Conservation (phyloP, 2,113 vertebrate species). For the Spea multiplicata region DNA sequence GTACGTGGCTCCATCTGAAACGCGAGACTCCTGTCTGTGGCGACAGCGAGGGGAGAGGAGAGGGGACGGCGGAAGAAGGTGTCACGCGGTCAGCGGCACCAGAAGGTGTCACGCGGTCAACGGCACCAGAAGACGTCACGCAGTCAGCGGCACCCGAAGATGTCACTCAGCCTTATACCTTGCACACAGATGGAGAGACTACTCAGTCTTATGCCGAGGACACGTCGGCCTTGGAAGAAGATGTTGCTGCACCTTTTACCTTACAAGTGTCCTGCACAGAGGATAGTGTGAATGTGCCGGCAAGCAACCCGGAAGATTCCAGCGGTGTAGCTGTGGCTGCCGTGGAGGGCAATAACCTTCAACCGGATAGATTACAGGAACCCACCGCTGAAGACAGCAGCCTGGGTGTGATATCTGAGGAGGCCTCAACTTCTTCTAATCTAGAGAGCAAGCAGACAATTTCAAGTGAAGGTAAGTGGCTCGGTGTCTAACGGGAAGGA, state of each 20-base stretch:
- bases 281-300: background rate
- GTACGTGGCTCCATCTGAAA: constrained; percentile 1
- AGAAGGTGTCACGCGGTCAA: too few relatives aligned
- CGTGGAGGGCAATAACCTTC: background rate
- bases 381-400: background rate
- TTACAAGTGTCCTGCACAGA: background rate
- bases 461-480: constrained; percentile 1
- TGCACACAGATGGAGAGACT: background rate
- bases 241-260: background rate
- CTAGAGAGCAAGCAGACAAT: background rate
- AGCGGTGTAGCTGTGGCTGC: background rate
- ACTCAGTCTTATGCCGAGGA: background rate
- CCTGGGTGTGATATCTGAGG: too few relatives aligned
- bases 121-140: too few relatives aligned
- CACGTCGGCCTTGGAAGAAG: background rate
- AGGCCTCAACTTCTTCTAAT: background rate
- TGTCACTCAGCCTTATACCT: background rate
- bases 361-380: background rate
- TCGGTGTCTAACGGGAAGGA: too few relatives aligned
- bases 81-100: background rate
- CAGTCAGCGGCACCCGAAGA: background rate
- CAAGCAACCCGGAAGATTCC: background rate
- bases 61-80: background rate
- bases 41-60: background rate
- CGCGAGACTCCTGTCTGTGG: background rate